Base-by-base conservation (phyloP, 2,888 invertebrate species). In the Eudasyphora cyanicolor region DNA sequence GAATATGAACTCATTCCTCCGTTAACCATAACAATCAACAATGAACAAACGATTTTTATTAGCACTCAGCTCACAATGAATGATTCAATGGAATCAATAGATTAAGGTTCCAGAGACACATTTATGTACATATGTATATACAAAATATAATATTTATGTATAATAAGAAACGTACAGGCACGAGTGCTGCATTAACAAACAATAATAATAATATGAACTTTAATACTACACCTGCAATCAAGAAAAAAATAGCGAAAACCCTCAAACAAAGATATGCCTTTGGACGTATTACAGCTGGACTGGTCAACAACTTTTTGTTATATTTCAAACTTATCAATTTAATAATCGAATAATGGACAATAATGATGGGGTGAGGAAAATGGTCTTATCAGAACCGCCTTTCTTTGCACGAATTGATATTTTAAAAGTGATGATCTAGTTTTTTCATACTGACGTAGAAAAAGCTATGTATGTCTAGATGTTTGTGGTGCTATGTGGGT, bases 371-470 rank as follows among this genome's bases (percentile, higher is more conserved):
- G 19, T 24, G 21, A 51, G 38, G 10, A 42, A 67, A 54, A 62
- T 38, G 64, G 6, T 57, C 75, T 79, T 79, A 79, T 79, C 79
- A 49, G 19, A 32, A n/a, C 45, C 17, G n/a, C 2, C 32, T 75
- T 79, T 69, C 79, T 79, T 79, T 79, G 75, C 75, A 60, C 60
- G 38, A 27, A 27, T 27, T 14, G 17, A 73, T 42, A 42, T 24
- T 32, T 60, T 42, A 60, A 32, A 51, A 32, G 2, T 62, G 70
- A 78, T 73, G 51, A 78, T 54, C 38, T 38, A 64, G 51, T 42
- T 71, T 64, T 62, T 38, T 3, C 38, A 74, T 24, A n/a, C n/a
- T 35, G 19, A 77, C 7, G 38, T 7, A 77, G 42, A 35, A 17
- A 27, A 24, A 57, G 24, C 19, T 77, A 7, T 29, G 57, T 45